Evolutionary conservation across 2,888 invertebrate genomes (phyloP).

Genomic region (Theretra japonica): DNA sequence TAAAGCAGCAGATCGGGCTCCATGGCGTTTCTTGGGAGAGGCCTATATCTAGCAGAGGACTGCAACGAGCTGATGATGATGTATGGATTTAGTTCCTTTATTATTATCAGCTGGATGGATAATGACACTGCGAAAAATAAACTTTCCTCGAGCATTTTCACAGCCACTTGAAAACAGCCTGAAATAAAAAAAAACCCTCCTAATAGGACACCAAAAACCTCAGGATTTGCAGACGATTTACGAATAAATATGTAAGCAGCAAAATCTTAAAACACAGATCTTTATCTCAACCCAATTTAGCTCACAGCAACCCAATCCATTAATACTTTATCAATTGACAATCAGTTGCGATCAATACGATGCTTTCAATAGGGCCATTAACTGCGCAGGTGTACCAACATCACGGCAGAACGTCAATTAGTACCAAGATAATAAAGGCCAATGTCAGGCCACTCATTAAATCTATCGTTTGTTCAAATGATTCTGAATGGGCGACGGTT

Average conservation of each 20-base stretch:
- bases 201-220: too few species aligned
- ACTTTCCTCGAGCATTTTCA: too few species aligned
- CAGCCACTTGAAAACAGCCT: too few species aligned
- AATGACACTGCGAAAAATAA: too few species aligned
- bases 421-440: conserved; percentile 34
- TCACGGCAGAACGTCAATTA: conserved; percentile 37
- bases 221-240: too few species aligned
- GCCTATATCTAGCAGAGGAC: too few species aligned
- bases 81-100: too few species aligned
- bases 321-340: conserved; percentile 24
- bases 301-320: neutral
- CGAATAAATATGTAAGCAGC: neutral
- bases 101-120: too few species aligned
- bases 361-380: conserved; percentile 22
- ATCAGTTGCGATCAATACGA: conserved; percentile 20
- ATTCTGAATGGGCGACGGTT: neutral
- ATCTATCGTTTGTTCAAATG: neutral
- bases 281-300: neutral
- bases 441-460: conserved; percentile 13
- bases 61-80: too few species aligned
- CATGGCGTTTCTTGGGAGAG: too few species aligned
- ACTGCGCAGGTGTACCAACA: conserved; percentile 28
- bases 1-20: too few species aligned
- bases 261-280: neutral
- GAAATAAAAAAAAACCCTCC: too few species aligned